Evolutionary conservation across 1,140 invertebrate species (phyloP), one percentile per base, ranked within the genome.

Genomic region (Lepidurus couesii): DNA sequence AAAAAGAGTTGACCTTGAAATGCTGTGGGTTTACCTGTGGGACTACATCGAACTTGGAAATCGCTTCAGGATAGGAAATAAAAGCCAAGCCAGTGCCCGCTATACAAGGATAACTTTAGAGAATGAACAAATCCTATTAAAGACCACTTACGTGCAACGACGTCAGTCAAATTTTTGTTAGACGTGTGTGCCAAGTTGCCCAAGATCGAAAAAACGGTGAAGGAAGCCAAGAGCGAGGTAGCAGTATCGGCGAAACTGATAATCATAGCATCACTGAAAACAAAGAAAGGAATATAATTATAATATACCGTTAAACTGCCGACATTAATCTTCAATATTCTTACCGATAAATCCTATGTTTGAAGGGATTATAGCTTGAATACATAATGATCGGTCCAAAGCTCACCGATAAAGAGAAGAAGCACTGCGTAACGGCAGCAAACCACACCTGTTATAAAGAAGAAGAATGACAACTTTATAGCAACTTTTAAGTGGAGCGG

Each of bases 391-490:
- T 83, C 7, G 85, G 84, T n/a, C 88, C 88, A 34, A 88, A 84
- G 1, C 85, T 85, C 16, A 88, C 86, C 21, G 85, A 85, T 26
- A 88, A 86, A n/a, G 87, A 88, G 82, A 88, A 89, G 79, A 86
- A 86, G 78, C 86, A 87, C 81, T 89, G 88, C 7, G 86, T 87
- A 0, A 86, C 85, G 21, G 88, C 88, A 77, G 86, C 85, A 45
- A 87, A 87, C 88, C 88, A 79, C 6, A 76, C 75, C 78, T 79
- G 78, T 21, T 16, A 73, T 44, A 9, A 5, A 78, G 42, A 34
- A 74, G 42, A 74, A 43, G 0, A 74, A 73, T 78, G 21, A 26
- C 1, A 34, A 34, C 8, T 21, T 76, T 7, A 11, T 73, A 24
- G 0, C 43, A 8, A 9, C 10, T 43, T n/a, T 74, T 43, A 79